phyloP scores from a whole-genome alignment of 2,888 invertebrate genomes.

The Drosophila austrosaltans region DNA sequence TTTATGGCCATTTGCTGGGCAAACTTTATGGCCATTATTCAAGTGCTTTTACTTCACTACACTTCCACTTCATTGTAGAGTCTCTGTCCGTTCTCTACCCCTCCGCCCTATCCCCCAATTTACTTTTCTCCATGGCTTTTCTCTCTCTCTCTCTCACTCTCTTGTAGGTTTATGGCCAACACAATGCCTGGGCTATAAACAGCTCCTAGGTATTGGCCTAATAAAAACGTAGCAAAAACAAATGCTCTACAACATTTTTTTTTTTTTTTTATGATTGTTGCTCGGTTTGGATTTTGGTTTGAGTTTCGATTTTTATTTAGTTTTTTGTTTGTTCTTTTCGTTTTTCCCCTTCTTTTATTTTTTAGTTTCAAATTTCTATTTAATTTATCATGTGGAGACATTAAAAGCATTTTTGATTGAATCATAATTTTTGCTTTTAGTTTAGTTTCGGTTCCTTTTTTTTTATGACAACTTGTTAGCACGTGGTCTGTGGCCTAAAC shows the following conservation, averaged over 20 bases:
- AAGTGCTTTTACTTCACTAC: conserved; percentile 67
- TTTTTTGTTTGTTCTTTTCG: conserved; percentile 14
- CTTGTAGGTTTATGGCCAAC: conserved; percentile 61
- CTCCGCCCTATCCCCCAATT: background rate
- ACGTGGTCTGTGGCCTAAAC: conserved; percentile 52
- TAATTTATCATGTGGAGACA: conserved; percentile 75
- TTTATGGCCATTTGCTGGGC: conserved; percentile 71
- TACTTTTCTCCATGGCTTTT: conserved; percentile 23
- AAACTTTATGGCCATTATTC: conserved; percentile 78
- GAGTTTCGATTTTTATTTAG: conserved; percentile 58
- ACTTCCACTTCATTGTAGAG: conserved; percentile 32
- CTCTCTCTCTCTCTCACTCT: conserved; percentile 26
- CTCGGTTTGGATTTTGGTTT: conserved; percentile 39
- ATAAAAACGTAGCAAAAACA: conserved; percentile 70
- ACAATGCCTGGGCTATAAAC: conserved; percentile 72
- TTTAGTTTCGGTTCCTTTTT: background rate
- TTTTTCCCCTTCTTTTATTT: conserved; percentile 17
- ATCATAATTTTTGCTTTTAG: conserved; percentile 64
- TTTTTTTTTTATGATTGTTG: conserved; percentile 33
- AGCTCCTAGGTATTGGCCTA: conserved; percentile 69
- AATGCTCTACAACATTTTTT: conserved; percentile 37
- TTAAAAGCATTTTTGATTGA: conserved; percentile 73
- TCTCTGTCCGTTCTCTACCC: conserved; percentile 22
- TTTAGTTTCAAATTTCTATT: conserved; percentile 65
- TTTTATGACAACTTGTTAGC: conserved; percentile 57